Base-by-base conservation (phyloP, 2,888 invertebrate genomes). In the Cistogaster globosa region DNA sequence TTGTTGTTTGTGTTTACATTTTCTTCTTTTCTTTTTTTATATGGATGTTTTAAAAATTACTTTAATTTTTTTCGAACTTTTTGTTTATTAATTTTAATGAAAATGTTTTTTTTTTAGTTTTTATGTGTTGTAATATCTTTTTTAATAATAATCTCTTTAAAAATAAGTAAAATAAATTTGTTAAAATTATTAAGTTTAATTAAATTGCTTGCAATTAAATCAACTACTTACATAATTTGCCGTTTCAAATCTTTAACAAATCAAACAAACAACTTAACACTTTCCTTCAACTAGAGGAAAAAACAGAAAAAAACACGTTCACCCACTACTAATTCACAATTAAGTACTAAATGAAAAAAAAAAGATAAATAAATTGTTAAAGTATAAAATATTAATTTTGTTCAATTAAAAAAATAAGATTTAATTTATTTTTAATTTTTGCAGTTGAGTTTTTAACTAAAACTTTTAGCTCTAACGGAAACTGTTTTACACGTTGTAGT, bases 1-100 rank as follows among this genome's bases (percentile, higher is more conserved):
- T 84, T 75, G 68, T 75, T 36, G 45, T 48, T 65, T 83, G 58
- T 76, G 58, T 76, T 65, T 83, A 55, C 55, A 12, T 62, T 65
- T 51, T 63, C 0, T 20, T 4, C 14, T 53, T 51, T 77, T 51
- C n/a, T 77, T 60, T 26, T 63, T 26, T 68, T 48, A 12, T 48
- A 18, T 8, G 32, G 32, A 14, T 76, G 32, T 38, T 76, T 38
- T 26, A 11, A 32, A 38, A 62, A 22, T 71, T 22, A 14, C 36
- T 83, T 22, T 18, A 8, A 22, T 51, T 53, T 14, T 16, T 18
- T n/a, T 58, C 42, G 14, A 8, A 32, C 58, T 79, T 74, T 5
- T 16, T 60, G 63, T 48, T 67, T 36, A 1, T 60, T 63, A 12
- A 22, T 20, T 57, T 75, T 32, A 14, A 16, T n/a, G 2, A 5